Evolutionary conservation across 2,888 invertebrate species (phyloP), one percentile per base, ranked within the genome.

Genomic region (Leistus spinibarbis): DNA sequence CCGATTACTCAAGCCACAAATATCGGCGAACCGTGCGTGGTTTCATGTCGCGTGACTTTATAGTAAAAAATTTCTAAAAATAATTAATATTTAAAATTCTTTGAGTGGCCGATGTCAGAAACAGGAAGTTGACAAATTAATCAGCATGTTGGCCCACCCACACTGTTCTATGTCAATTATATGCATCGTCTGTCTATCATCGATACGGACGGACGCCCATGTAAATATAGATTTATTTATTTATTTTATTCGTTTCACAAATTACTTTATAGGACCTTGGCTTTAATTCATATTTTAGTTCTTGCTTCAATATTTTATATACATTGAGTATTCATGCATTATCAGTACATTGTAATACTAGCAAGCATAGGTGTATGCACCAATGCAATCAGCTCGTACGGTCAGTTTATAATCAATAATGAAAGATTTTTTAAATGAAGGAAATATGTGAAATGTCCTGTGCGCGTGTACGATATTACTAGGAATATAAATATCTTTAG

Each of bases 71-170:
- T 72, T 66, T 72, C 72, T 72, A 72, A 72, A 72, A 72, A 72
- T 72, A 72, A 72, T 72, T 72, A 64, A 72, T 72, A 72, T 72
- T 72, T 65, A n/a, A 65, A 72, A 66, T 72, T 66, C 60, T 13
- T 17, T 24, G 27, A 40, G 27, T 10, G 22, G 53, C 19, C 72
- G 65, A 17, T 72, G 72, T 64, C 72, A 57, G 19, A 69, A 56
- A 16, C 53, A 54, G 66, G 72, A 66, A 65, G 66, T 66, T 66
- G 72, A 72, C 66, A 66, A 65, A 27, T 72, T 72, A 65, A 72
- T 72, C n/a, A 65, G 63, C 54, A 40, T 69, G 54, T 16, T 40
- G 22, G 57, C 64, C 72, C 27, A 24, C 72, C 72, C 72, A 72
- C 72, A 57, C 40, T 65, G 23, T 72, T 72, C 60, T 66, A 40